These are phyloP conservation scores for Cristatella mucedo DNA, from an alignment of 2,888 invertebrate genomes.

Conservation along the genomic window DNA sequence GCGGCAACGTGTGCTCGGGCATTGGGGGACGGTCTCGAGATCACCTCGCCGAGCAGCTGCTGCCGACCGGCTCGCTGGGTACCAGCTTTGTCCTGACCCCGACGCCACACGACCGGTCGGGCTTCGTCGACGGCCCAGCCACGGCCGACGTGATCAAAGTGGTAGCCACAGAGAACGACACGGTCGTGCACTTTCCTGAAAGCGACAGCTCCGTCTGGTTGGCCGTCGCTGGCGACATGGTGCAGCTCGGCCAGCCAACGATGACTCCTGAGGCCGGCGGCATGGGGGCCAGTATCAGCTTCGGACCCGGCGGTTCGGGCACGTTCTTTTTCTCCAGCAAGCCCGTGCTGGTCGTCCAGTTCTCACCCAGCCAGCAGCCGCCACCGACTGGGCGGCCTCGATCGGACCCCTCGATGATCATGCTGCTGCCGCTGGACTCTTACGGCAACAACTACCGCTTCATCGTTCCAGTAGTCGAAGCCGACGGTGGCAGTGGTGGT, in stretches of 20 bases:
- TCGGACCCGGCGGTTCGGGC: conserved; percentile 1
- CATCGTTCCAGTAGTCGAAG: no score
- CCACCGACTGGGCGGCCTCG: no score
- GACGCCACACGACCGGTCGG: not conserved
- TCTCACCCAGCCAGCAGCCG: conserved; percentile 6
- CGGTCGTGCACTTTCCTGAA: conserved; percentile 1
- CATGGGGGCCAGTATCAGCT: no score
- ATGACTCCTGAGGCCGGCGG: no score
- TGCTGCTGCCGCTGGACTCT: no score
- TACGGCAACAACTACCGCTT: no score
- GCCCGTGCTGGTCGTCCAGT: not conserved
- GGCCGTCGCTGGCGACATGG: not conserved
- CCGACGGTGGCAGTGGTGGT: no score
- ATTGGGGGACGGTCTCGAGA: conserved; percentile 3
- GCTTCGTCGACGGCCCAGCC: no score
- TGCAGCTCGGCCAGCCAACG: no score
- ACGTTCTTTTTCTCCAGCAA: conserved; percentile 7
- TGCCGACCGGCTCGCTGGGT: conserved; percentile 1
- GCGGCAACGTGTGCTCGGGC: conserved; percentile 3
- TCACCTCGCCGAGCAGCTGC: conserved; percentile 3
- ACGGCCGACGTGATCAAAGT: no score
- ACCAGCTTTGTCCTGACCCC: not conserved
- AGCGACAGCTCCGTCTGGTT: not conserved
- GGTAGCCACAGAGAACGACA: conserved; percentile 4
- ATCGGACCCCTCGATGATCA: no score